Evolutionary conservation across 2,888 invertebrate genomes (phyloP).

Genomic region (Aphrophora alni): DNA sequence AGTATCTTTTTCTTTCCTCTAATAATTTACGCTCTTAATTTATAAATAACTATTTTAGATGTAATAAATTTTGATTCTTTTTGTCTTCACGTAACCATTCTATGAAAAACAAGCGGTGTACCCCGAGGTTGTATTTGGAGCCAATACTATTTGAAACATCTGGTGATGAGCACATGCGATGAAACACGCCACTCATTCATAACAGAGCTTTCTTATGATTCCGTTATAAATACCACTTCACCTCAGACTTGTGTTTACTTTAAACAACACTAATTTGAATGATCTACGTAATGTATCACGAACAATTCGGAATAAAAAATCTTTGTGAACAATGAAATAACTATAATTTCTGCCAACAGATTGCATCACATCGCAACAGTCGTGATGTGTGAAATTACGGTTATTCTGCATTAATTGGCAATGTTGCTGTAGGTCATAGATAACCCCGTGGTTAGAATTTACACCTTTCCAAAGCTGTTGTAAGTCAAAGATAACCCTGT

Average conservation of each 20-base stretch:
- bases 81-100: too few species aligned
- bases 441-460: background rate
- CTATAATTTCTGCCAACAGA: background rate
- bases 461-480: background rate
- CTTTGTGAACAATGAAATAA: background rate
- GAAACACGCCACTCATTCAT: too few species aligned
- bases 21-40: too few species aligned
- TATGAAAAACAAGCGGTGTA: too few species aligned
- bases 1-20: too few species aligned
- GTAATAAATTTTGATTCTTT: too few species aligned
- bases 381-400: slow-evolving; percentile 4
- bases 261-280: background rate
- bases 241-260: background rate
- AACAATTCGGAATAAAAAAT: background rate
- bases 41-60: too few species aligned
- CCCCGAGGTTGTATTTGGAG: too few species aligned
- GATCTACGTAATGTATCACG: background rate
- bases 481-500: background rate
- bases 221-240: too few species aligned
- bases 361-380: background rate
- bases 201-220: too few species aligned
- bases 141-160: too few species aligned
- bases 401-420: slow-evolving; percentile 6
- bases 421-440: background rate
- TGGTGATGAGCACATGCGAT: too few species aligned